These are phyloP conservation scores for Hypercompe scribonia DNA, from an alignment of 2,888 invertebrate species.

Conservation along the genomic window DNA sequence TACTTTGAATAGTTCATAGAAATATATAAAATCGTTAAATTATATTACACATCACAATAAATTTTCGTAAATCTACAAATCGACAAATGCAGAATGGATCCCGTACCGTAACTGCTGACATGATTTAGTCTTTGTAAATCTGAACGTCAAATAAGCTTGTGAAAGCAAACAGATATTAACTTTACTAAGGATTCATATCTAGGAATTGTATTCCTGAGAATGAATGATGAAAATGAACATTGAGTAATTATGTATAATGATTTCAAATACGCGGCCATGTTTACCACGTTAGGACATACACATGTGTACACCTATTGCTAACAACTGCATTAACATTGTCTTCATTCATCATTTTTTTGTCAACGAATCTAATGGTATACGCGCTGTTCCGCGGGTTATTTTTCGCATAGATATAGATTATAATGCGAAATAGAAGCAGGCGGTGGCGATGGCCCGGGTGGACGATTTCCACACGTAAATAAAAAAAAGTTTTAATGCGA, in stretches of 20 bases:
- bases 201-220: not conserved
- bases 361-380: no score
- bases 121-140: slow-evolving; percentile 8
- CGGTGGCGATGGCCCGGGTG: no score
- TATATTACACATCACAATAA: not conserved
- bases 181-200: not conserved
- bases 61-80: slow-evolving; percentile 10
- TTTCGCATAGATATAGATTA: no score
- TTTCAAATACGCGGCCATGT: not conserved
- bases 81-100: slow-evolving; percentile 17
- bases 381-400: no score
- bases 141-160: not conserved
- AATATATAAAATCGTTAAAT: not conserved
- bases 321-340: no score
- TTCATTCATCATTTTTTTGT: no score
- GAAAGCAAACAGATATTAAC: not conserved
- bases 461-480: no score
- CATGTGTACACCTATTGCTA: no score
- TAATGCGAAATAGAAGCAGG: no score
- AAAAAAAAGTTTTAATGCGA: no score
- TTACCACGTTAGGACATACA: no score
- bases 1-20: not conserved
- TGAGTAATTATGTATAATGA: not conserved
- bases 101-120: slow-evolving; percentile 12
- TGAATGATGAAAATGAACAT: not conserved